A percentile compares a stretch with the other conserved stretches of the same genome.
These are phyloP conservation scores for Drosophila subquinaria DNA, from an alignment of 2,888 invertebrate species.

Conservation along the genomic window DNA sequence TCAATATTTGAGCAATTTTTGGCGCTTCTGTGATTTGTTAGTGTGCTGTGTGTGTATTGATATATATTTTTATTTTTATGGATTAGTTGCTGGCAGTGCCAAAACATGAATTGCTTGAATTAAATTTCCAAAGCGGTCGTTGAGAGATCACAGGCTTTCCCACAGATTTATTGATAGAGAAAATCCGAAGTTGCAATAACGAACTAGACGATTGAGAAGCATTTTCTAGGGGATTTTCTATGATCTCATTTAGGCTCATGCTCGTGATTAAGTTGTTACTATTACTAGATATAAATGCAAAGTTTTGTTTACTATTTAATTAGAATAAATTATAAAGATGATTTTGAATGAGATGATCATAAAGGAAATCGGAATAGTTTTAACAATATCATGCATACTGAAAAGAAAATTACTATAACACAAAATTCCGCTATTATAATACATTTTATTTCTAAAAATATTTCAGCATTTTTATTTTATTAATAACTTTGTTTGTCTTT, in stretches of 20 bases:
- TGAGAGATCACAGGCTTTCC: constrained; percentile 42
- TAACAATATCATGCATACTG: too few species aligned
- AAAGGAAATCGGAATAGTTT: too few species aligned
- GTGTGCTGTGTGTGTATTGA: constrained; percentile 12
- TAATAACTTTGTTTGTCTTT: neutral
- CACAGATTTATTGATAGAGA: constrained; percentile 35
- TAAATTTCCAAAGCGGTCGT: constrained; percentile 51
- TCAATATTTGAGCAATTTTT: constrained; percentile 64
- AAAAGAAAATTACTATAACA: neutral
- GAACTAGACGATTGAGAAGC: neutral
- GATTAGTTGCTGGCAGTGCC: constrained; percentile 63
- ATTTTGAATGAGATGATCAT: too few species aligned
- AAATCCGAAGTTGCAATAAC: constrained; percentile 14
- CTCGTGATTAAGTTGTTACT: too few species aligned
- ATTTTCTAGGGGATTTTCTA: neutral
- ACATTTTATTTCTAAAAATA: neutral
- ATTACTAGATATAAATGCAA: too few species aligned
- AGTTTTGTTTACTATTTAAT: too few species aligned
- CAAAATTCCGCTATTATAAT: neutral
- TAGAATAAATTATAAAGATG: too few species aligned
- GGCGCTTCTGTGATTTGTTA: constrained; percentile 52
- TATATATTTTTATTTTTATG: constrained; percentile 38
- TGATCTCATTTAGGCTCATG: too few species aligned
- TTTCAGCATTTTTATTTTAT: neutral
- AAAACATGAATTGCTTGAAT: constrained; percentile 65